phyloP scores from a whole-genome alignment of 1,140 invertebrate species.

The Araneus ventricosus region DNA sequence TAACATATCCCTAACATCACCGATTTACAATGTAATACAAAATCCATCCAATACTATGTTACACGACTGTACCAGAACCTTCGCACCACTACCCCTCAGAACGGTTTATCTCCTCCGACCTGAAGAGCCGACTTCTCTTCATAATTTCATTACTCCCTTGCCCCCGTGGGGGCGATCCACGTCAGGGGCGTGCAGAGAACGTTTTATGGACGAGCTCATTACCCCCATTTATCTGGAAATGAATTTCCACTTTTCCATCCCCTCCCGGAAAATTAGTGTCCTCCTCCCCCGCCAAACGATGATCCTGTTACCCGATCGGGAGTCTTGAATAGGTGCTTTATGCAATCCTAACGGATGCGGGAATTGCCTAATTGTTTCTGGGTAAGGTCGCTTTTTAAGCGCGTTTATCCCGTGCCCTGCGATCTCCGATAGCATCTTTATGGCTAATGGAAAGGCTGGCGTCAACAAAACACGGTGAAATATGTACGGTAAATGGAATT shows the following conservation, averaged over 20 bases:
- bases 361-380: constrained; percentile 44
- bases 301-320: constrained; percentile 11
- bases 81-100: constrained; percentile 3
- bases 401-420: not conserved
- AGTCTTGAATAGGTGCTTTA: not conserved
- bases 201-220: constrained; percentile 67
- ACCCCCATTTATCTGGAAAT: constrained; percentile 65
- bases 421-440: not conserved
- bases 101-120: not conserved
- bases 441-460: not conserved
- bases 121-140: constrained; percentile 29
- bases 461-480: constrained; percentile 11
- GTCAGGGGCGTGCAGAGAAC: constrained; percentile 58
- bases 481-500: not conserved
- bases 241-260: constrained; percentile 42
- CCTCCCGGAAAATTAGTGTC: constrained; percentile 35
- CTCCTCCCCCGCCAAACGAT: not conserved
- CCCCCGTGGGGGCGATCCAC: constrained; percentile 32
- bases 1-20: too few relatives aligned
- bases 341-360: not conserved
- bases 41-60: too few relatives aligned
- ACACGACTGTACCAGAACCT: too few relatives aligned
- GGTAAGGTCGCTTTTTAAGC: constrained; percentile 1
- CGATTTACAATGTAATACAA: too few relatives aligned
- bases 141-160: constrained; percentile 66